Conservation (phyloP, 2,888 invertebrate species). For the Strigamia maritima region DNA sequence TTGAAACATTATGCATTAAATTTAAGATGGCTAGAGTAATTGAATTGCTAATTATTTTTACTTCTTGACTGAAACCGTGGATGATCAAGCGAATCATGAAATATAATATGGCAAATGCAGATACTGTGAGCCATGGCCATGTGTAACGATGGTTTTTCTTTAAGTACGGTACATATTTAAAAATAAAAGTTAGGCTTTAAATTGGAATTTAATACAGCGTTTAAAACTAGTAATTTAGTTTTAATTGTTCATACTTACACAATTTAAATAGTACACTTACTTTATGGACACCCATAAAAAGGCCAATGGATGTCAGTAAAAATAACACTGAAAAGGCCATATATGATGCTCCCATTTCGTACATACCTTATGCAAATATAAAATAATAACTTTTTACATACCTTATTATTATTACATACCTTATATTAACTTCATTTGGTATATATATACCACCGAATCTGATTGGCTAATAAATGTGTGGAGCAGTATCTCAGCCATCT, state of each 20-base stretch:
- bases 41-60: not conserved
- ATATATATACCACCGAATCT: too few species aligned
- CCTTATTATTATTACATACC: too few species aligned
- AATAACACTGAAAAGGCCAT: not conserved
- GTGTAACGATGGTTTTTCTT: not conserved
- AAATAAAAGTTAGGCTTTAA: too few species aligned
- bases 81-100: not conserved
- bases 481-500: too few species aligned
- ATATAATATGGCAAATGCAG: not conserved
- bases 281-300: not conserved
- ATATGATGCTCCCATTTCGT: not conserved
- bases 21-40: too few species aligned
- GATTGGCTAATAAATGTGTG: too few species aligned
- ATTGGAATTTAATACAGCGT: too few species aligned
- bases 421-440: too few species aligned
- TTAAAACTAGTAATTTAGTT: too few species aligned
- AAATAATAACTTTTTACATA: too few species aligned
- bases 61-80: not conserved
- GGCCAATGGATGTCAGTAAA: not conserved
- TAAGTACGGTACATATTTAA: not conserved
- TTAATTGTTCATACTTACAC: not conserved
- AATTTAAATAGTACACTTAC: not conserved
- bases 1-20: too few species aligned
- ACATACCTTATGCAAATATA: not conserved
- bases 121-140: not conserved